Percentiles rank a stretch among this genome's conserved stretches.
These are phyloP conservation scores for Ennomos quercinarius DNA, from an alignment of 2,888 invertebrate species.

Conservation along the genomic window DNA sequence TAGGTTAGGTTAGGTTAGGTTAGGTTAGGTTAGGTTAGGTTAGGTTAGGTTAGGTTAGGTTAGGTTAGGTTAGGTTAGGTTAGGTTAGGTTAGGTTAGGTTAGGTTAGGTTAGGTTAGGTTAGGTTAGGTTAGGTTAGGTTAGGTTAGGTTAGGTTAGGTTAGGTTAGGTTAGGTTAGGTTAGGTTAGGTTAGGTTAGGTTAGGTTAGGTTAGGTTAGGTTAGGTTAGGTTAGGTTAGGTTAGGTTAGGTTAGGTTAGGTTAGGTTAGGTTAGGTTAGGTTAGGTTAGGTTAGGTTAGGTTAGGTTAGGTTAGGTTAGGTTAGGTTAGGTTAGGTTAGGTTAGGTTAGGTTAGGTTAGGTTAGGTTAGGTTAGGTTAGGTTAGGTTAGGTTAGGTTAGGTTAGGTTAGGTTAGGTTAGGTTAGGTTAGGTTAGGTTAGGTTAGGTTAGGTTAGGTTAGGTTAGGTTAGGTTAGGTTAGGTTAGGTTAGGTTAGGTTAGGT, in stretches of 20 bases:
- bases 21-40: too few species aligned
- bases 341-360: conserved; percentile 23
- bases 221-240: conserved; percentile 12
- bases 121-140: too few species aligned
- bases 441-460: conserved; percentile 20
- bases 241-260: conserved; percentile 25
- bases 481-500: conserved; percentile 29
- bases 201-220: too few species aligned
- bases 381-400: conserved; percentile 25
- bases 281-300: conserved; percentile 22
- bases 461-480: conserved; percentile 19
- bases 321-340: conserved; percentile 26
- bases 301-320: conserved; percentile 24
- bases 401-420: conserved; percentile 28
- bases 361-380: conserved; percentile 19
- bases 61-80: too few species aligned
- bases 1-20: too few species aligned
- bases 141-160: too few species aligned
- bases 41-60: too few species aligned
- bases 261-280: conserved; percentile 24
- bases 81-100: too few species aligned
- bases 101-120: too few species aligned
- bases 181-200: too few species aligned
- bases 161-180: too few species aligned
- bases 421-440: conserved; percentile 29